A percentile compares a stretch with the other conserved stretches of the same genome.
Evolutionary conservation across 1,140 invertebrate genomes (phyloP).

Genomic region (Trichonephila inaurata): DNA sequence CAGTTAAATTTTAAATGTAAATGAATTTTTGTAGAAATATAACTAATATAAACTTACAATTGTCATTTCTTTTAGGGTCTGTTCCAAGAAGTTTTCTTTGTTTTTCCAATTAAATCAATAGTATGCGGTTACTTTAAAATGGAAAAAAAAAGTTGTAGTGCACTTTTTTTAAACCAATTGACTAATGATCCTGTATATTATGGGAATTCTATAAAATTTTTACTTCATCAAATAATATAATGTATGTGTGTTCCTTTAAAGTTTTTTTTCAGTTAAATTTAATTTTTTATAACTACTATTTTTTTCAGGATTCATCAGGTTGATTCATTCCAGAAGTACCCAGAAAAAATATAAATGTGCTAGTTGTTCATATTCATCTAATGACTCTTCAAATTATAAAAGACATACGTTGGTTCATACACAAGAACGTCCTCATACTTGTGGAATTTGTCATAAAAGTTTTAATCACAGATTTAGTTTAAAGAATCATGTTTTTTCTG

Average conservation of each 20-base stretch:
- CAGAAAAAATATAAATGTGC: constrained; percentile 31
- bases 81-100: too few species aligned
- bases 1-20: too few species aligned
- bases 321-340: not conserved
- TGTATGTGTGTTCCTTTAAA: not conserved
- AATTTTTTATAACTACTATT: not conserved
- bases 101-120: too few species aligned
- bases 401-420: constrained; percentile 57
- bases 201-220: too few species aligned
- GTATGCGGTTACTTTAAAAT: too few species aligned
- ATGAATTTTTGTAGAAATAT: too few species aligned
- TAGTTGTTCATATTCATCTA: constrained; percentile 38
- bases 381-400: constrained; percentile 35
- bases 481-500: constrained; percentile 15
- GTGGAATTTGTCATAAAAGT: constrained; percentile 25
- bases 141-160: too few species aligned
- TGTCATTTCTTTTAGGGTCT: too few species aligned
- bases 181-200: too few species aligned
- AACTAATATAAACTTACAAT: too few species aligned
- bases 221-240: not conserved
- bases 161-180: too few species aligned
- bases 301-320: not conserved
- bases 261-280: not conserved
- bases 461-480: constrained; percentile 34
- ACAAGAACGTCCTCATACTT: constrained; percentile 43